These are phyloP conservation scores for Catalaphyllia jardinei DNA, from an alignment of 64 coral and sea anemone species.

Conservation along the genomic window DNA sequence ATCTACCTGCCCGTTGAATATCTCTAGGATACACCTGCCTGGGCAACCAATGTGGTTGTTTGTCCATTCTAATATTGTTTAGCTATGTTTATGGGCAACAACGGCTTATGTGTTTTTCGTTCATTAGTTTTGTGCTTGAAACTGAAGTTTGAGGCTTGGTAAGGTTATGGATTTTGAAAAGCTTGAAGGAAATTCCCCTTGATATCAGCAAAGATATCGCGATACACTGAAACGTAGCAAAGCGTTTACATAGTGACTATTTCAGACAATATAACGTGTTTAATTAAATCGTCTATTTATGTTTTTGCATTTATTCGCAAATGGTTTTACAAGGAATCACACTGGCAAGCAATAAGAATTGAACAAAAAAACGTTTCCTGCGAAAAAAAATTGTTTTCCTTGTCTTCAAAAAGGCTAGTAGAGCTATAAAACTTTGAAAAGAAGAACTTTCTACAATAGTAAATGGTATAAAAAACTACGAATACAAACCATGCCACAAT, in stretches of 20 bases:
- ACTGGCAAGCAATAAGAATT: not conserved
- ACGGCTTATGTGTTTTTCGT: not conserved
- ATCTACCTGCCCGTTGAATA: constrained; percentile 19
- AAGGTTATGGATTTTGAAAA: too few species aligned
- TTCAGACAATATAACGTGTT: not conserved
- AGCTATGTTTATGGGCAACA: not conserved
- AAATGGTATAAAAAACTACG: too few species aligned
- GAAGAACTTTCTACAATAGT: too few species aligned
- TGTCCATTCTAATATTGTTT: constrained; percentile 7
- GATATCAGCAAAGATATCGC: not conserved
- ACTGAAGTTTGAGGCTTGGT: not conserved
- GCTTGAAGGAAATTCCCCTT: not conserved
- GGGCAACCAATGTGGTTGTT: constrained; percentile 10
- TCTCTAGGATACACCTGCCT: constrained; percentile 40
- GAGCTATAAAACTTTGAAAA: too few species aligned
- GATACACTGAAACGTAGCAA: not conserved
- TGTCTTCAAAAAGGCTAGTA: not conserved
- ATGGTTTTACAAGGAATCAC: not conserved
- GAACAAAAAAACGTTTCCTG: not conserved
- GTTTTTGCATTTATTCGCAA: not conserved
- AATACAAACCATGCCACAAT: too few species aligned
- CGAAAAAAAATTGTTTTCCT: not conserved
- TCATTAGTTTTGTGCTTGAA: not conserved
- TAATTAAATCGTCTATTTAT: constrained; percentile 8
- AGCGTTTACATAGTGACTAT: not conserved